Percentiles rank a stretch among this genome's conserved stretches.
Conservation (phyloP, 1,140 invertebrate species). For the Penaeus chinensis region DNA sequence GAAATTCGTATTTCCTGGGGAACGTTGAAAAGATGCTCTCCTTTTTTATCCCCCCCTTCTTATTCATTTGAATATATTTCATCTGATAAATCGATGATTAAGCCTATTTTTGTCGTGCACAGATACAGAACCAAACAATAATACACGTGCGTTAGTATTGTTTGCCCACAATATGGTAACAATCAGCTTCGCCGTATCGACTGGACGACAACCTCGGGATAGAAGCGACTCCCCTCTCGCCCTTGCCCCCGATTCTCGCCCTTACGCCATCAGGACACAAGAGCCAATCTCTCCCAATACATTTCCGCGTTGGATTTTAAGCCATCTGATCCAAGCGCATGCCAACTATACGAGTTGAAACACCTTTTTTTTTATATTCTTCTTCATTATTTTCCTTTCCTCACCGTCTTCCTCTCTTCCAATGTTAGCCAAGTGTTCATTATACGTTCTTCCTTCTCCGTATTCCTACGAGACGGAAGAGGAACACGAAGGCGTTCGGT, state of each 20-base stretch:
- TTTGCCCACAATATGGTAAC: constrained; percentile 28
- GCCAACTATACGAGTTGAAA: constrained; percentile 19
- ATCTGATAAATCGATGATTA: neutral
- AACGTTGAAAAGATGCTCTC: no score
- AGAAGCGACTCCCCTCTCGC: neutral
- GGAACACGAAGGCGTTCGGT: no score
- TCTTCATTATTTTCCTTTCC: constrained; percentile 8
- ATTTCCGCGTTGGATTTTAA: neutral
- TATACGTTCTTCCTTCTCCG: no score
- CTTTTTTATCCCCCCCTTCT: no score
- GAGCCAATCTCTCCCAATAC: neutral
- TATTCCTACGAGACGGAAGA: no score
- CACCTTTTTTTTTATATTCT: constrained; percentile 23
- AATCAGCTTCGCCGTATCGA: constrained; percentile 28
- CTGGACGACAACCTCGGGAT: constrained; percentile 21
- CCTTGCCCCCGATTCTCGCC: neutral
- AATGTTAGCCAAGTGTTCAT: no score
- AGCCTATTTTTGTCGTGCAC: neutral
- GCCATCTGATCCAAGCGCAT: constrained; percentile 26
- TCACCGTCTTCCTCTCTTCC: neutral
- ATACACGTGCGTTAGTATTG: constrained; percentile 7
- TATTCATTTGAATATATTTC: no score
- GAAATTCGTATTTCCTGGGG: neutral
- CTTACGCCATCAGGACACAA: neutral
- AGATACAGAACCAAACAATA: constrained; percentile 6